Evolutionary conservation across 2,888 invertebrate genomes (phyloP).

Genomic region (Vesta saturnalis): DNA sequence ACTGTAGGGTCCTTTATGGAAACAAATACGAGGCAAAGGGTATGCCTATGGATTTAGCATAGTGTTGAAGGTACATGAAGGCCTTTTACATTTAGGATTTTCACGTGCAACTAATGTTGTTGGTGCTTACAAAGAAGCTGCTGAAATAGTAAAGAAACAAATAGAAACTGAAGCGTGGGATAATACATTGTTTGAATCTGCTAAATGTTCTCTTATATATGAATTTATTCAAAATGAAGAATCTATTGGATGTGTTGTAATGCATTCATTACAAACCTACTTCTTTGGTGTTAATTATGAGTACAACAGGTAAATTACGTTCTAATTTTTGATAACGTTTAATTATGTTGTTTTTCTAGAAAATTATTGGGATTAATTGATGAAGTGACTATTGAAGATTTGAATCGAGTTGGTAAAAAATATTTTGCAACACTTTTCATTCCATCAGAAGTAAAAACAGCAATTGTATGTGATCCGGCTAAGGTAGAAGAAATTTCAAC

Average conservation of each 20-base stretch:
- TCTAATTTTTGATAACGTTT: not conserved
- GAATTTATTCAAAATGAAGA: constrained; percentile 85
- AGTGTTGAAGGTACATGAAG: constrained; percentile 71
- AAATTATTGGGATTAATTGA: constrained; percentile 73
- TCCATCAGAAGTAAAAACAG: constrained; percentile 68
- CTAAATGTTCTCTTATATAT: constrained; percentile 87
- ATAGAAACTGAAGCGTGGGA: constrained; percentile 74
- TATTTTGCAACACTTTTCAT: constrained; percentile 78
- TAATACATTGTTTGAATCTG: constrained; percentile 79
- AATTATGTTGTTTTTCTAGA: constrained; percentile 59
- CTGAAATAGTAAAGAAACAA: constrained; percentile 76
- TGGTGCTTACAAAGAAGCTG: constrained; percentile 82
- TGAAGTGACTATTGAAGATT: constrained; percentile 70
- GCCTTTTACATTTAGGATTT: constrained; percentile 76
- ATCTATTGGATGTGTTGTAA: constrained; percentile 78
- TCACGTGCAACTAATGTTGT: constrained; percentile 81
- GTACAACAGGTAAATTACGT: constrained; percentile 69
- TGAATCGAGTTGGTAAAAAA: constrained; percentile 74
- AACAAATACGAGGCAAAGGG: constrained; percentile 86
- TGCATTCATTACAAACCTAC: constrained; percentile 77
- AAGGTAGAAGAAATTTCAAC: constrained; percentile 74
- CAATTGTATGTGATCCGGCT: constrained; percentile 80
- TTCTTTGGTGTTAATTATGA: constrained; percentile 73
- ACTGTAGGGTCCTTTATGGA: constrained; percentile 86
- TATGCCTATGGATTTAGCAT: constrained; percentile 83